Evolutionary conservation across 2,797 vertebrate genomes (phyloP), one percentile per base, ranked within the genome.

Genomic region (Psittacula derbiana): DNA sequence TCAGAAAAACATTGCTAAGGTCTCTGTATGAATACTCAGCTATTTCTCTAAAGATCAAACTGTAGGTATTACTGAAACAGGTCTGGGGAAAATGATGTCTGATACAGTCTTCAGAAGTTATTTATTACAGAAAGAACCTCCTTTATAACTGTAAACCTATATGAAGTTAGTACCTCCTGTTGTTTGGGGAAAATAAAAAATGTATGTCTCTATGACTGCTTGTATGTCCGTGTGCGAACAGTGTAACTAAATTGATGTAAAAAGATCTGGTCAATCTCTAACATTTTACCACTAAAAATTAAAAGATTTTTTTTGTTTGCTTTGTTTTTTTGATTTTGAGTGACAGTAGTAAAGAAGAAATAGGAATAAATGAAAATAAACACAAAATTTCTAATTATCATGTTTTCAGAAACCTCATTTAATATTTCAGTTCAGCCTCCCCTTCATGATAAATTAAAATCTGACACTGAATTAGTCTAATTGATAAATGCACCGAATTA

Each of bases 261-360:
- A 91, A 86, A 43, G 30, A 62, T 83, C 57, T 73, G 14, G 10
- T 65, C 46, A 27, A 3, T 43, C 18, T 69, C 21, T 75, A 67
- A 27, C 4, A 71, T 57, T 91, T 84, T 78, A 41, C 14, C 8
- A 40, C 12, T 53, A 49, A 72, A 69, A 72, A 57, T 18, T 38
- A 80, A 36, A 36, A 36, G 36, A 7, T 6, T 10, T 66, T 36
- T 6, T 28, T 52, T 18, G 1, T 7, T 53, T 27, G 3, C 3
- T 1, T 17, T 31, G 0, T 11, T 60, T 11, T 38, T 38, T 36
- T 14, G 0, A 16, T 19, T 28, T 16, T 66, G 7, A 11, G 5
- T 31, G 14, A 11, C 8, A 61, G 10, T 43, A 40, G 5, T 55
- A 86, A 31, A 6, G 4, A 8, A 7, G 11, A 9, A 69, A 17